Evolutionary conservation across 2,888 invertebrate species (phyloP), one percentile per base, ranked within the genome.

Genomic region (Chydorus sphaericus): DNA sequence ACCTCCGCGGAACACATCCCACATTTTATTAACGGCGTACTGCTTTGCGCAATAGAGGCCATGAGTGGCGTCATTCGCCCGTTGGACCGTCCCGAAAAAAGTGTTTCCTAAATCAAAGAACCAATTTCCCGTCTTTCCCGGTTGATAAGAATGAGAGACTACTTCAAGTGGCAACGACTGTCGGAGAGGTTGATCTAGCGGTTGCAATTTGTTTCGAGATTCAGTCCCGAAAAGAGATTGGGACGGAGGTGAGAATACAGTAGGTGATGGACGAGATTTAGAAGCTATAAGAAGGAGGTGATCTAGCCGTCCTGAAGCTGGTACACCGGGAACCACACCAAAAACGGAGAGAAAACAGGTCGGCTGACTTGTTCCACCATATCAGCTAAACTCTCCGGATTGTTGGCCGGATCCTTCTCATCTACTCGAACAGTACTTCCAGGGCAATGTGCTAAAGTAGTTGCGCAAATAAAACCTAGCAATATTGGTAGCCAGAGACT

Each of bases 41-140:
- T 63, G 63, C 44, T 63, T 63, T 51, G 61, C 60, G 30, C 63
- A 63, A 48, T 63, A 63, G 48, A 63, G 59, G 20, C 63, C 63
- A 50, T 63, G 61, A 37, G 59, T 59, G 26, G 63, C 60, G 55
- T 63, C 63, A 52, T 62, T 62, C 7, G 63, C 63, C 38, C 61
- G 54, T 28, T 59, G 58, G 53, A 63, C 62, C 2, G 62, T 61
- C 20, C 59, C 14, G 1, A 39, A 39, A 10, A 52, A 3, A 10
- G 8, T 16, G n/a, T 54, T 54, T 3, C 54, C 54, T 1, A 48
- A 18, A 20, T 54, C 54, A 31, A 39, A 54, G 20, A 54, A 29
- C 23, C 26, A 30, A 39, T 48, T 54, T 4, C 54, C 54, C 7
- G 54, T 54, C 1, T 16, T 36, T n/a, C n/a, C n/a, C n/a, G n/a